Evolutionary conservation across 2,888 invertebrate species (phyloP).

Genomic region (Dynastes grantii): DNA sequence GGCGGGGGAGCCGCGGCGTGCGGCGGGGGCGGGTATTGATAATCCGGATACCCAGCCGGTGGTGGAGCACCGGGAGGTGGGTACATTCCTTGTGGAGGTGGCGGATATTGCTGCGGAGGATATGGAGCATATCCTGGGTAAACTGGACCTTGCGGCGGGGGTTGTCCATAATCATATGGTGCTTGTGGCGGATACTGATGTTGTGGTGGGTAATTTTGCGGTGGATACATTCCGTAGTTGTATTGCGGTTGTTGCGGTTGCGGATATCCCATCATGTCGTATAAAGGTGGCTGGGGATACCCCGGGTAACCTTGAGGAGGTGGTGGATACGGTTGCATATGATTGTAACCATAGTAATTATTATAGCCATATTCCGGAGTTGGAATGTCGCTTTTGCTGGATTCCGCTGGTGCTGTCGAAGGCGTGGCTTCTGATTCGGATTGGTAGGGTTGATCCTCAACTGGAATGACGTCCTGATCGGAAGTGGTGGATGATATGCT

Average conservation of each 20-base stretch:
- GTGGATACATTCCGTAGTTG: conserved; percentile 61
- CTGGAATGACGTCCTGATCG: conserved; percentile 52
- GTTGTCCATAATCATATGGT: conserved; percentile 58
- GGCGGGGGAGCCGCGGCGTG: conserved; percentile 49
- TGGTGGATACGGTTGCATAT: conserved; percentile 64
- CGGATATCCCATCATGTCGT: conserved; percentile 65
- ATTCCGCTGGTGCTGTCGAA: conserved; percentile 49
- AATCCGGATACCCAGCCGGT: conserved; percentile 62
- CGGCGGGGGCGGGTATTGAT: conserved; percentile 61
- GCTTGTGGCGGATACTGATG: conserved; percentile 61
- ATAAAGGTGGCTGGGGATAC: conserved; percentile 64
- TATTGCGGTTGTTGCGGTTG: conserved; percentile 62
- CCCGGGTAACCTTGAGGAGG: conserved; percentile 58
- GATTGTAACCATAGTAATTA: conserved; percentile 61
- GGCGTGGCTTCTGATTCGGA: conserved; percentile 44
- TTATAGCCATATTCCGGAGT: conserved; percentile 64
- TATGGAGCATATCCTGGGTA: conserved; percentile 62
- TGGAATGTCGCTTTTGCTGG: conserved; percentile 58
- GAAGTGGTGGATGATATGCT: conserved; percentile 52
- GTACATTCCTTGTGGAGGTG: conserved; percentile 62
- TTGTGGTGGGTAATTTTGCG: conserved; percentile 64
- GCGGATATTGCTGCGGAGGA: conserved; percentile 64
- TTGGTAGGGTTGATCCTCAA: conserved; percentile 50
- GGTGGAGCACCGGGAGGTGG: conserved; percentile 59
- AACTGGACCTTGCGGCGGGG: conserved; percentile 57